Evolutionary conservation across 1,140 invertebrate species (phyloP), one percentile per base, ranked within the genome.

Genomic region (Marisa cornuarietis): DNA sequence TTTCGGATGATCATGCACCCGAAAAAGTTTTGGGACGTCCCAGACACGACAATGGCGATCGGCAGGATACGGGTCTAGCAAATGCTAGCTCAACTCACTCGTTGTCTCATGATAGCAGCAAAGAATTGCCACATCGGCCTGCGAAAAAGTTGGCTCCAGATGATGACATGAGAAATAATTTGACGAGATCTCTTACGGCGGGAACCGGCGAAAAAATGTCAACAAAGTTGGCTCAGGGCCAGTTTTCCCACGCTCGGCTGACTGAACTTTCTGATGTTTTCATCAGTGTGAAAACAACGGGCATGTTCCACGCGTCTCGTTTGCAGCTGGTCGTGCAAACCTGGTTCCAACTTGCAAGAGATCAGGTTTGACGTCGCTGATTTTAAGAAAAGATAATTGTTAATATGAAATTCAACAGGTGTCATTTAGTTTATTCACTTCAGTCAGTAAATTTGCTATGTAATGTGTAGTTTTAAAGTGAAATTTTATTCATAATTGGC

Each of bases 221-320:
- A 68, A 68, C 76, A 51, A 49, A 77, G 76, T 77, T 77, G 76
- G 65, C 76, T 3, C 5, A 7, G 3, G 65, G 76, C 76, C 76
- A 77, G 76, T 63, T 76, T 76, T 76, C 74, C 74, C 74, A 68
- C 71, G 78, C 20, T 65, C 11, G 62, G 51, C 78, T 24, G 49
- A 87, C 86, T 26, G 80, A 85, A 73, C 58, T 97, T 79, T 93
- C 95, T 90, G 96, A 97, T 90, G 93, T 98, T 84, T 98, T 97
- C 91, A 95, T 98, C 89, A 97, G 96, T 92, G 96, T 98, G 26
- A 98, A 98, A 92, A 98, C 97, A 72, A 97, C 96, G 54, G 94
- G 94, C 88, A 94, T 94, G 91, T 97, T 96, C 92, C 96, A 98
- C 90, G 91, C 94, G 80, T 94, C 94, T 54, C 93, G 97, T 81